phyloP scores from a whole-genome alignment of 2,113 vertebrate species.

The Nyctereutes procyonoides region DNA sequence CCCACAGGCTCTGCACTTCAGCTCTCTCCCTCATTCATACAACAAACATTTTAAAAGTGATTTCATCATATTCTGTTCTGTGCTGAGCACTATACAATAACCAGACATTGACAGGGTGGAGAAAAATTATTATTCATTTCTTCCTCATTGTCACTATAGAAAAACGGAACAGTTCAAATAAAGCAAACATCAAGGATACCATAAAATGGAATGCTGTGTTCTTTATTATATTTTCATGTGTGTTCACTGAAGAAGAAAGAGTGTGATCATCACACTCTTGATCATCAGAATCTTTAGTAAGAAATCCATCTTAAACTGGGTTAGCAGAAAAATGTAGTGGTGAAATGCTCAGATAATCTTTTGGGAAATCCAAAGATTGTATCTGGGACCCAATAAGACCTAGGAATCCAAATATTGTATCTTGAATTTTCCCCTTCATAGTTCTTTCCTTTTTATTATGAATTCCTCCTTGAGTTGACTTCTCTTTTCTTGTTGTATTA shows the following conservation, averaged over 20 bases:
- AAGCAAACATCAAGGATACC: background rate
- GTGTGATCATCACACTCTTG: background rate
- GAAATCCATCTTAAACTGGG: background rate
- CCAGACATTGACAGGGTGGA: background rate
- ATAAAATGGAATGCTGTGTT: background rate
- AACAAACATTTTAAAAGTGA: background rate
- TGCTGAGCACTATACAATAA: background rate
- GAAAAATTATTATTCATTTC: background rate
- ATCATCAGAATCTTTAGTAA: background rate
- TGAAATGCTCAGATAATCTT: background rate
- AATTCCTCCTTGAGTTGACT: background rate
- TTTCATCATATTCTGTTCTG: background rate
- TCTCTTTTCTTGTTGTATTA: background rate
- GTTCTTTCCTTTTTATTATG: background rate
- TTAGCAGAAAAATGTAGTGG: background rate
- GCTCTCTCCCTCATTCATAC: background rate
- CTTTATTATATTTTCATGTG: background rate
- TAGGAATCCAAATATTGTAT: background rate
- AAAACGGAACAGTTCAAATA: background rate
- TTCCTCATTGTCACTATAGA: background rate
- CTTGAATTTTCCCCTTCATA: background rate
- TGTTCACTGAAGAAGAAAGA: background rate
- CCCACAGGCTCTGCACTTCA: background rate
- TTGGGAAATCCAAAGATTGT: background rate
- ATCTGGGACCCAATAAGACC: background rate